A percentile compares a stretch with the other conserved stretches of the same genome.
Evolutionary conservation across 2,113 vertebrate species (phyloP).

Genomic region (Kobus ellipsiprymnus): DNA sequence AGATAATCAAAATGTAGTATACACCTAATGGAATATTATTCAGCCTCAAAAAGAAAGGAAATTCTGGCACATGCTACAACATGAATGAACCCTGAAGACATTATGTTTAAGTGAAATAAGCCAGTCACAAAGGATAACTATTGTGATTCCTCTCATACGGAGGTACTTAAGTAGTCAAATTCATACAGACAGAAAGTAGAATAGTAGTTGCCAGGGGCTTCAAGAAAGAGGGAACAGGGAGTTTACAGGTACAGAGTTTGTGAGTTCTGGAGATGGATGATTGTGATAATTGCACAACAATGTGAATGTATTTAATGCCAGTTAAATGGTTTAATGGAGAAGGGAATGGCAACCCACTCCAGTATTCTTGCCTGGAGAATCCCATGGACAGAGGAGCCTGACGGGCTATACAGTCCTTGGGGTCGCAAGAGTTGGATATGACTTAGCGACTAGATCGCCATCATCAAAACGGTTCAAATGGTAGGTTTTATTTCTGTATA

Average conservation of each 20-base stretch:
- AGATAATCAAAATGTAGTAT: not conserved
- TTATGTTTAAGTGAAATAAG: not conserved
- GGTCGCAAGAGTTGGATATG: not conserved
- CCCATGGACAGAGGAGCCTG: not conserved
- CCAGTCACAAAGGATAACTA: not conserved
- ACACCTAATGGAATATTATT: not conserved
- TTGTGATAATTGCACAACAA: not conserved
- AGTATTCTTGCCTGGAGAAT: not conserved
- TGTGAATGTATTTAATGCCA: not conserved
- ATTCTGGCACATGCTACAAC: not conserved
- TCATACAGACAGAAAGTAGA: not conserved
- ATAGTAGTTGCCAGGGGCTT: not conserved
- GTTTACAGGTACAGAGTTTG: not conserved
- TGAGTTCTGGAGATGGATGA: not conserved
- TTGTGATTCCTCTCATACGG: not conserved
- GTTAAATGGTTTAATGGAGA: not conserved
- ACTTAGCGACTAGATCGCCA: not conserved
- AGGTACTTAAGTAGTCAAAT: not conserved
- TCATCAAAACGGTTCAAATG: not conserved
- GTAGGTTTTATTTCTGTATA: not conserved
- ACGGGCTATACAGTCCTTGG: not conserved
- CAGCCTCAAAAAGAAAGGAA: not conserved
- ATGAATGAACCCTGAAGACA: not conserved
- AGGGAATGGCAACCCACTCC: not conserved
- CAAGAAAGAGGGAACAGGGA: not conserved